These are phyloP conservation scores for Sebastes fasciatus DNA, from an alignment of 2,113 vertebrate species.

Conservation along the genomic window DNA sequence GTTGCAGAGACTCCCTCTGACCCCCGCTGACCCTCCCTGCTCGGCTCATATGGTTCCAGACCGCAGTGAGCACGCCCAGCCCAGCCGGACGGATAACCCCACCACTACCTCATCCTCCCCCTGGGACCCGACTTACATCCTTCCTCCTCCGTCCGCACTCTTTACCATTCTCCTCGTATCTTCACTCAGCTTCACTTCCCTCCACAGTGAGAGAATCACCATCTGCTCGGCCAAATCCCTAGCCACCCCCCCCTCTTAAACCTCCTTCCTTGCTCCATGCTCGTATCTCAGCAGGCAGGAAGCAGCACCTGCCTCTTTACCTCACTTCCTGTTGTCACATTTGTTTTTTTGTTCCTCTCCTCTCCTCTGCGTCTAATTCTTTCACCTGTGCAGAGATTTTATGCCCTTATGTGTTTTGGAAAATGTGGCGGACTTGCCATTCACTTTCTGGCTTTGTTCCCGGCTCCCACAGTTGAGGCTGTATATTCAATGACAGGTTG, in stretches of 20 bases:
- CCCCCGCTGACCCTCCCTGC: conserved; percentile 37
- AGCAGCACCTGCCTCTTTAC: conserved; percentile 72
- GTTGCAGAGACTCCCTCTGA: conserved; percentile 38
- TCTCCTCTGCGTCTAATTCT: not conserved
- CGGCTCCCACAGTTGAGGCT: conserved; percentile 52
- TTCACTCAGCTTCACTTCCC: conserved; percentile 64
- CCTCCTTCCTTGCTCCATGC: conserved; percentile 52
- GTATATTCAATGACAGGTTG: conserved; percentile 60
- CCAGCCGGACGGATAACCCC: conserved; percentile 71
- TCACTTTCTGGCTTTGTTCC: conserved; percentile 45
- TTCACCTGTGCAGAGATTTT: not conserved
- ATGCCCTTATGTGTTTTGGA: conserved; percentile 5
- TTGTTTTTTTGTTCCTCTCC: not conserved
- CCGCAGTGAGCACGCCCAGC: conserved; percentile 52
- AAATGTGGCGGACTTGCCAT: conserved; percentile 23
- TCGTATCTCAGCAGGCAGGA: conserved; percentile 65
- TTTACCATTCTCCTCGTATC: conserved; percentile 70
- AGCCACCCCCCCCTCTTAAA: conserved; percentile 17
- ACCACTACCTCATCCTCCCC: conserved; percentile 71
- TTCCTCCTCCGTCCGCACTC: conserved; percentile 68
- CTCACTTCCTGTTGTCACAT: conserved; percentile 75
- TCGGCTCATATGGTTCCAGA: conserved; percentile 53
- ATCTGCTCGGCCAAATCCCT: conserved; percentile 73
- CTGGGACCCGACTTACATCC: conserved; percentile 69
- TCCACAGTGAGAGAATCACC: conserved; percentile 66